These are phyloP conservation scores for Diplodus sargus DNA, from an alignment of 2,797 vertebrate species.

Conservation along the genomic window DNA sequence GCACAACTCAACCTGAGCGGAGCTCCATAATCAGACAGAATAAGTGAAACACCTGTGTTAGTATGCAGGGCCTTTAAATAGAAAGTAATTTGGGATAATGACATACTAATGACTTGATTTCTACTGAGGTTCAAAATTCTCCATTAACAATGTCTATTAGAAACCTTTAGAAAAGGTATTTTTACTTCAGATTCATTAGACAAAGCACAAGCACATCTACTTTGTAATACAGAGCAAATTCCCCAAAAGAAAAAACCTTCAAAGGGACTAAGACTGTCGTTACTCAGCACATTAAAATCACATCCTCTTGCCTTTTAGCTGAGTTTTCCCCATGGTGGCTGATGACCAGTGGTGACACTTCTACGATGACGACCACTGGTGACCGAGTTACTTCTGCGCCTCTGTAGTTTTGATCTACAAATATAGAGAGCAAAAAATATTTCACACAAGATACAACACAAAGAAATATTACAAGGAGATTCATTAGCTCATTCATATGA, in stretches of 20 bases:
- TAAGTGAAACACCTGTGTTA: neutral
- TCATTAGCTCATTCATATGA: neutral
- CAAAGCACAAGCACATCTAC: neutral
- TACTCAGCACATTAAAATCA: neutral
- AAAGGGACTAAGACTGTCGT: neutral
- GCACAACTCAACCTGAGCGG: neutral
- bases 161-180: neutral
- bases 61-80: neutral
- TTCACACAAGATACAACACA: neutral
- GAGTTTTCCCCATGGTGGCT: conserved; percentile 89
- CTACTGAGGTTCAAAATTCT: neutral
- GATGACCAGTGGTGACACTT: conserved; percentile 69
- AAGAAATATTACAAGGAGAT: neutral
- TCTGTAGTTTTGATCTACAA: conserved; percentile 48
- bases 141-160: neutral
- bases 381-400: conserved; percentile 19
- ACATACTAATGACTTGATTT: neutral
- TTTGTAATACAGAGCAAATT: neutral
- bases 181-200: neutral
- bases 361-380: conserved; percentile 31
- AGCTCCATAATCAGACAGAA: conserved; percentile 5
- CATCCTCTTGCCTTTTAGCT: conserved; percentile 86
- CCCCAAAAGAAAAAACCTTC: neutral
- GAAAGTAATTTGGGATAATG: neutral
- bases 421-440: conserved; percentile 4